These are phyloP conservation scores for Orchestia grillus DNA, from an alignment of 1,140 invertebrate genomes.

Conservation along the genomic window DNA sequence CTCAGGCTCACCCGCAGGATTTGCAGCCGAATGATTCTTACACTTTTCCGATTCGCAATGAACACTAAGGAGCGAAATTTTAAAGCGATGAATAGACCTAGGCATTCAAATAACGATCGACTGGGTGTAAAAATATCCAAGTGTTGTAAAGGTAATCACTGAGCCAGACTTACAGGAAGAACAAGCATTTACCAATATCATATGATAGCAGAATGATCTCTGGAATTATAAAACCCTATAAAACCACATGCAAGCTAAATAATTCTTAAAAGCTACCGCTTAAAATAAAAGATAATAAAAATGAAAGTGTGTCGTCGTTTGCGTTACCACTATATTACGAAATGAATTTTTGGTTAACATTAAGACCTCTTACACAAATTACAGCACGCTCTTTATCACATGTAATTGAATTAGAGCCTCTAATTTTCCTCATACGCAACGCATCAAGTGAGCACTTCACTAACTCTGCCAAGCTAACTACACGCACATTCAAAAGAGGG, in stretches of 20 bases:
- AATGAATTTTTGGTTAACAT: too few relatives aligned
- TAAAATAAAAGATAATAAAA: background rate
- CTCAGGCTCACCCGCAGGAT: background rate
- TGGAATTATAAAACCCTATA: background rate
- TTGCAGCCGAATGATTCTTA: background rate
- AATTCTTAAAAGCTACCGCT: background rate
- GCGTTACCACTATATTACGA: too few relatives aligned
- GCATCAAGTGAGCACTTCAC: too few relatives aligned
- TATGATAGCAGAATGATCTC: background rate
- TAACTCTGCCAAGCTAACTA: too few relatives aligned
- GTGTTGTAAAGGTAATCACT: background rate
- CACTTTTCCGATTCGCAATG: background rate
- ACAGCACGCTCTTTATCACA: too few relatives aligned
- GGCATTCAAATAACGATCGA: background rate
- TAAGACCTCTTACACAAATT: too few relatives aligned
- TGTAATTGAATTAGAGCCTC: too few relatives aligned
- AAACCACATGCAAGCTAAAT: background rate
- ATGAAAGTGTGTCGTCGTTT: too few relatives aligned
- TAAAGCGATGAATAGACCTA: background rate
- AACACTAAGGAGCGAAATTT: background rate
- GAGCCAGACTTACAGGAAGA: background rate
- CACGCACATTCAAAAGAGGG: too few relatives aligned
- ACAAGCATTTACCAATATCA: background rate
- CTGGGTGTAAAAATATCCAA: background rate
- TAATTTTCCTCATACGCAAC: too few relatives aligned